phyloP scores from a whole-genome alignment of 2,113 vertebrate genomes.

The Melanerpes aurifrons region DNA sequence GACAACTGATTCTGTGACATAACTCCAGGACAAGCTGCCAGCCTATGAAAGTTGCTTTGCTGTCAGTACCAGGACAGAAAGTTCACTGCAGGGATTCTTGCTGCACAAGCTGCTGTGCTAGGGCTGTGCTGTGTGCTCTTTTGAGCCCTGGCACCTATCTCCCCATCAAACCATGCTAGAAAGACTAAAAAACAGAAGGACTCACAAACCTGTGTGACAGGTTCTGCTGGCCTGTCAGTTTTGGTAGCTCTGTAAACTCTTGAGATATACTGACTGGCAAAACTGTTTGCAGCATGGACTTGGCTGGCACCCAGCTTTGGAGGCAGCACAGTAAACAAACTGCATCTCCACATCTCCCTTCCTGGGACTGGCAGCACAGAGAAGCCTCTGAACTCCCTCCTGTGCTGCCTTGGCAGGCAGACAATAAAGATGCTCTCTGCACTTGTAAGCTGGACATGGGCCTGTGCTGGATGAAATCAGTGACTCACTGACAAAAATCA shows the following conservation, averaged over 20 bases:
- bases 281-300: neutral
- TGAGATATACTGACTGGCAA: neutral
- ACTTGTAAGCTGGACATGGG: neutral
- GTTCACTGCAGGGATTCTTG: neutral
- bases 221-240: neutral
- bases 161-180: neutral
- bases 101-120: neutral
- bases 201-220: neutral
- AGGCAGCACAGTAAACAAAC: neutral
- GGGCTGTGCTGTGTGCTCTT: neutral
- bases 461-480: neutral
- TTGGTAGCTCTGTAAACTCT: neutral
- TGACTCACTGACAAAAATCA: neutral
- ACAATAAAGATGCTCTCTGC: neutral
- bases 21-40: neutral
- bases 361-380: neutral
- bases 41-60: neutral
- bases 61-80: neutral
- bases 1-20: no score
- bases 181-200: neutral
- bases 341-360: neutral
- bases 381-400: neutral
- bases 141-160: neutral
- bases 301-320: neutral
- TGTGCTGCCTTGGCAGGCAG: neutral